Evolutionary conservation across 2,113 vertebrate genomes (phyloP).

Genomic region (Anoplopoma fimbria): DNA sequence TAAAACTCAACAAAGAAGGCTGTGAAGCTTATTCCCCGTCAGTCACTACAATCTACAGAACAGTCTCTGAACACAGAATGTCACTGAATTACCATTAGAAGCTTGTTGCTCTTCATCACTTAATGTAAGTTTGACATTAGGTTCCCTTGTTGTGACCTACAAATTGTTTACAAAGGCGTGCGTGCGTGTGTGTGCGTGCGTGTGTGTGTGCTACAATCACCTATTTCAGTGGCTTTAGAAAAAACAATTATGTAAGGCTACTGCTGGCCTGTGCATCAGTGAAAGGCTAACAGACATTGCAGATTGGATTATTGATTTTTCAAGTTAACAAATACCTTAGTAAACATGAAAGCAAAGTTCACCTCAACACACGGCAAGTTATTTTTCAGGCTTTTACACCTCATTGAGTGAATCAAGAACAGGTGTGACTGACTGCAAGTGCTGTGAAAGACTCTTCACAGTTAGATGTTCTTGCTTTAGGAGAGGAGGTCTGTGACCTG

Average conservation of each 20-base stretch:
- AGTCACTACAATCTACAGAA: not conserved
- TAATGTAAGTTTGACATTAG: not conserved
- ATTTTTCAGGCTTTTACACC: not conserved
- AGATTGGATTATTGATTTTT: constrained; percentile 13
- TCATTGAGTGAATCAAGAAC: not conserved
- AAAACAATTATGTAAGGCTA: not conserved
- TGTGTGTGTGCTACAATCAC: not conserved
- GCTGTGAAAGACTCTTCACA: not conserved
- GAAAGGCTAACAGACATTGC: not conserved
- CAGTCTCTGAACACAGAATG: not conserved
- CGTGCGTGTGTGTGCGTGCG: not conserved
- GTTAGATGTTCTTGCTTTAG: not conserved
- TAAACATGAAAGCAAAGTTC: not conserved
- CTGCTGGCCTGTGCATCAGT: not conserved
- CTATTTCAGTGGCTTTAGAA: not conserved
- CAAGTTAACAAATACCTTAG: not conserved
- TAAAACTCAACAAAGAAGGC: not conserved
- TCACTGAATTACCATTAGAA: not conserved
- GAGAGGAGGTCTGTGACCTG: not conserved
- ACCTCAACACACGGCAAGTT: not conserved
- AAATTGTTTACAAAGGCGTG: not conserved
- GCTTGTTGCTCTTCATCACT: not conserved
- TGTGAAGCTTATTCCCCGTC: not conserved
- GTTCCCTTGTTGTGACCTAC: not conserved
- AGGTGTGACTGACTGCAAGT: not conserved